Base-by-base conservation (phyloP, 2,797 vertebrate species). In the Pangasius krempfi region DNA sequence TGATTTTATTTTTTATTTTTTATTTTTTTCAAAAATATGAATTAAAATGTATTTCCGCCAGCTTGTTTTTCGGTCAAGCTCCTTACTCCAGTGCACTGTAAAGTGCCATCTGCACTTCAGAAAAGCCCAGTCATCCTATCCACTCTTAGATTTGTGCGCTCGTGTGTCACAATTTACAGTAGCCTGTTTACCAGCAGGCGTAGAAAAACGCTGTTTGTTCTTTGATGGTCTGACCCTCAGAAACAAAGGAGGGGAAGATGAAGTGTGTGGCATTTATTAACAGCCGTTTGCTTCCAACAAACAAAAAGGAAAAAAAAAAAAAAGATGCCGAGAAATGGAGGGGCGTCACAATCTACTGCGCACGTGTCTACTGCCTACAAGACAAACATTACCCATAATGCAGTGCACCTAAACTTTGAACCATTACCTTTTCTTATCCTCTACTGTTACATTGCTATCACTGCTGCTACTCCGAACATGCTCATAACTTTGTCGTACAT, bases 351-450 rank as follows among this genome's bases (percentile, higher is more conserved):
- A 25, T 72, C 33, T 73, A 37, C 44, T 6, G 10, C 25, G 9
- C 25, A 25, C 5, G 44, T 33, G 50, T 80, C n/a, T 14, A 40
- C 37, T 25, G 25, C 37, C 27, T 25, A 37, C 79, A 25, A 60
- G 37, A 37, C 78, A 58, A 33, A 52, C 50, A 81, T 6, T 81
- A 58, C 79, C 79, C 33, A 81, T 60, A 40, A 81, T 81, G 20
- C 79, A 81, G 10, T 60, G 54, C 79, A 60, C 18, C 20, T 25
- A 5, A 37, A 37, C 30, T 5, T 37, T 25, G 10, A 14, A 12
- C 20, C n/a, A 7, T 33, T 37, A 13, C 13, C 13, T 50, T 27
- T 47, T 25, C 8, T 25, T 37, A 68, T 14, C 20, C 58, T 60
- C 58, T 5, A 1, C 54, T 54, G 18, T 33, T 18, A n/a, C 64